Conservation (phyloP, 2,888 invertebrate genomes). For the Norana najaformis region DNA sequence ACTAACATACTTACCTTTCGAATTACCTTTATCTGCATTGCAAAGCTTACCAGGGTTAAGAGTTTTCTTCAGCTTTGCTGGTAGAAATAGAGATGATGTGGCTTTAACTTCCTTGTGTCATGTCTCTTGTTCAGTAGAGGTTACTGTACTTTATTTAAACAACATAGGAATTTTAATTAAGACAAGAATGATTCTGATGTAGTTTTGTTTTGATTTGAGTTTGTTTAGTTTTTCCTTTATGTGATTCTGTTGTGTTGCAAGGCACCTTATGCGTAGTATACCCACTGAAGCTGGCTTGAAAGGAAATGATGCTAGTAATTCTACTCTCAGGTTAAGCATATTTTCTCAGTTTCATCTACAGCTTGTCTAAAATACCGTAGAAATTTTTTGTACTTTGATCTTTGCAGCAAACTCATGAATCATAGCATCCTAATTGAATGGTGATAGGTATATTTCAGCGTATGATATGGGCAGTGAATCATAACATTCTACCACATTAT, state of each 20-base stretch:
- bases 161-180: not conserved
- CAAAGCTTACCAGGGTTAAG: not conserved
- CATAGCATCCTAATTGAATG: not conserved
- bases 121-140: not conserved
- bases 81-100: not conserved
- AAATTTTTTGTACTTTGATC: not conserved
- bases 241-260: conserved; percentile 16
- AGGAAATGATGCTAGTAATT: not conserved
- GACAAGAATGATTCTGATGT: not conserved
- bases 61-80: too few relatives aligned
- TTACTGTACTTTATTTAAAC: not conserved
- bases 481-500: too few relatives aligned
- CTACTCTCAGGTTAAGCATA: not conserved
- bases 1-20: conserved; percentile 13
- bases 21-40: not conserved
- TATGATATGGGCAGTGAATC: not conserved
- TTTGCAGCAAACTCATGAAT: not conserved
- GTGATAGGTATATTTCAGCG: not conserved
- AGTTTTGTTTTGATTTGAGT: not conserved
- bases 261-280: not conserved
- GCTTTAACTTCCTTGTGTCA: not conserved
- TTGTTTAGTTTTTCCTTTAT: not conserved
- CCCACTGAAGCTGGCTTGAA: not conserved
- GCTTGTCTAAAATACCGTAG: not conserved
- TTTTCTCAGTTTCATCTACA: not conserved